Evolutionary conservation across 2,113 vertebrate genomes (phyloP).

Genomic region (Antigone vipio): DNA sequence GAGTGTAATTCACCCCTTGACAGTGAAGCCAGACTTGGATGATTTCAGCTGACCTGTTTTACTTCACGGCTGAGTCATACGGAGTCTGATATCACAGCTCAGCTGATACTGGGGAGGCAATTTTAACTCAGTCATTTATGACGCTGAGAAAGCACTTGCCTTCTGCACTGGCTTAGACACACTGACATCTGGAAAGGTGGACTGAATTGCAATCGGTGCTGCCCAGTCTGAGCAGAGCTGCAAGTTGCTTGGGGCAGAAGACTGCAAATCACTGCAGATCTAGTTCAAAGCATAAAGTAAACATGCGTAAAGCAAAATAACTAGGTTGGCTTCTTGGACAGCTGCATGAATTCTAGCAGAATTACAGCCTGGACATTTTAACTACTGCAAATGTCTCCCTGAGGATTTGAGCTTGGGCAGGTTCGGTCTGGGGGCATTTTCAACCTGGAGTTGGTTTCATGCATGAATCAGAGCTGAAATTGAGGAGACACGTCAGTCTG

Average conservation of each 20-base stretch:
- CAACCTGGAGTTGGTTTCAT: not conserved
- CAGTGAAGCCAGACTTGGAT: not conserved
- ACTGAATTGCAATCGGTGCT: not conserved
- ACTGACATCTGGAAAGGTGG: not conserved
- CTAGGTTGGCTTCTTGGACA: not conserved
- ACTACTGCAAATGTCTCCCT: not conserved
- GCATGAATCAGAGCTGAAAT: rapidly evolving
- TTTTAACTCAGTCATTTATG: not conserved
- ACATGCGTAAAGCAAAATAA: not conserved
- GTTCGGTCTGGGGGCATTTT: not conserved
- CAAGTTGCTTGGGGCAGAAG: not conserved
- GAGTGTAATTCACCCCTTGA: not conserved
- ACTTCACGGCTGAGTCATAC: not conserved
- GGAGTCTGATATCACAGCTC: not conserved
- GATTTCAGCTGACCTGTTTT: not conserved
- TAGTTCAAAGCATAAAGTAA: not conserved
- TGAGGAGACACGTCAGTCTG: not conserved
- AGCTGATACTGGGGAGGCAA: not conserved
- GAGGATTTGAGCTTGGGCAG: not conserved
- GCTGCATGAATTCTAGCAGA: not conserved
- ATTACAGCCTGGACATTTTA: not conserved
- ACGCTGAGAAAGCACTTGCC: not conserved
- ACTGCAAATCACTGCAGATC: not conserved
- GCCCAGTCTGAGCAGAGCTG: not conserved
- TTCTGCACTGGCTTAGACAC: not conserved